A percentile compares a stretch with the other conserved stretches of the same genome.
These are phyloP conservation scores for Dascyllus trimaculatus DNA, from an alignment of 2,113 vertebrate species.

Conservation along the genomic window DNA sequence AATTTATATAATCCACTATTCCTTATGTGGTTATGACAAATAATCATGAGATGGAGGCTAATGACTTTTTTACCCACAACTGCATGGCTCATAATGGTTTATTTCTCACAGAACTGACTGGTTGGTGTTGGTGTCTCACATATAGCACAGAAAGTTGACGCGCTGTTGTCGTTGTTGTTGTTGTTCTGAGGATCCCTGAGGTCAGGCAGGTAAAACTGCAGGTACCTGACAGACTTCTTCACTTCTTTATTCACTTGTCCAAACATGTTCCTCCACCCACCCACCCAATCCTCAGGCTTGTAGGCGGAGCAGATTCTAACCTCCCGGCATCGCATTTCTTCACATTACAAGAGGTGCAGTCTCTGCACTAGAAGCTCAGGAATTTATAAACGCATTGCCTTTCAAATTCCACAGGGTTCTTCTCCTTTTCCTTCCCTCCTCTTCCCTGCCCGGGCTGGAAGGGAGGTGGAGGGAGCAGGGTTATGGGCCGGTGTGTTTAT, in stretches of 20 bases:
- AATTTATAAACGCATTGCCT: conserved; percentile 68
- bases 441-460: conserved; percentile 26
- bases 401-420: conserved; percentile 73
- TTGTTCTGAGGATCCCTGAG: conserved; percentile 1
- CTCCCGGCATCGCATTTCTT: conserved; percentile 23
- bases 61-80: too few species aligned
- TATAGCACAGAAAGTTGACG: not conserved
- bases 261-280: conserved; percentile 31
- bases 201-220: conserved; percentile 3
- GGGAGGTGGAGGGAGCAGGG: conserved; percentile 25
- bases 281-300: not conserved
- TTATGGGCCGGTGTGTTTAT: conserved; percentile 76
- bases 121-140: not conserved
- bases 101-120: not conserved
- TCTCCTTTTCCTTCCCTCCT: conserved; percentile 54
- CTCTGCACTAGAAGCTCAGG: conserved; percentile 62
- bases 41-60: too few species aligned
- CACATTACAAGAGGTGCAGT: conserved; percentile 36
- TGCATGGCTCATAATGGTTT: too few species aligned
- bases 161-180: conserved; percentile 3
- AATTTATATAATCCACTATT: too few species aligned
- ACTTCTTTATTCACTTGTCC: conserved; percentile 24
- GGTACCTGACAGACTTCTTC: conserved; percentile 22
- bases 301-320: conserved; percentile 11
- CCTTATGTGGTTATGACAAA: too few species aligned